Base-by-base conservation (phyloP, 1,140 invertebrate genomes). In the Latrodectus geometricus region DNA sequence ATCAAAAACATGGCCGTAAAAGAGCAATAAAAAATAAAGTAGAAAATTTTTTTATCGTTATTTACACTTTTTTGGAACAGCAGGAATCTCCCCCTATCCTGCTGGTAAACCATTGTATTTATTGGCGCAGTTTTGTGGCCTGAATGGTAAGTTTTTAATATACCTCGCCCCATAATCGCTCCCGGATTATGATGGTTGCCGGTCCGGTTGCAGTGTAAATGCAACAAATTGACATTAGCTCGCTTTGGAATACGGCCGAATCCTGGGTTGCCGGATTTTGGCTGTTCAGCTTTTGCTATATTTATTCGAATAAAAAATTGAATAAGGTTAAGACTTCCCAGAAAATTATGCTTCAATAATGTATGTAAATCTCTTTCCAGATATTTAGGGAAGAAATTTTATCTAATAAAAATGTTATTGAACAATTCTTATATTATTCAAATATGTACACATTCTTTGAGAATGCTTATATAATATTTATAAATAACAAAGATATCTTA, bases 211-310 rank as follows among this genome's bases (percentile, higher is more conserved):
- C 12, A 61, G 82, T 54, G 61, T 84, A 84, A 84, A 84, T 73
- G 82, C 82, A 84, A 84, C 82, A 84, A 84, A 84, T 84, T 84
- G 82, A 76, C 73, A 84, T 84, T 84, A 84, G 82, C 72, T 69
- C 7, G 82, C 68, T 61, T 48, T n/a, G 48, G 68, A 80, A n/a
- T 65, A 21, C 49, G 12, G 11, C 9, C 9, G 14, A n/a, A 48
- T 52, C 66, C 20, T 21, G 73, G 70, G 72, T 66, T 68, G 69
- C 49, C 72, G 66, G 50, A 68, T 65, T 76, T 65, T 84, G 82
- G 82, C 82, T 3, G 15, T 48, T 50, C 21, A 84, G 76, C 82
- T 35, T 35, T 35, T 35, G 5, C 5, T 35, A 35, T 35, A 35
- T 35, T 35, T 35, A 35, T 35, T 35, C 35, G 35, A 35, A 35